A percentile compares a stretch with the other conserved stretches of the same genome.
Conservation (phyloP, 2,888 invertebrate species). For the Leptogaster cylindrica region DNA sequence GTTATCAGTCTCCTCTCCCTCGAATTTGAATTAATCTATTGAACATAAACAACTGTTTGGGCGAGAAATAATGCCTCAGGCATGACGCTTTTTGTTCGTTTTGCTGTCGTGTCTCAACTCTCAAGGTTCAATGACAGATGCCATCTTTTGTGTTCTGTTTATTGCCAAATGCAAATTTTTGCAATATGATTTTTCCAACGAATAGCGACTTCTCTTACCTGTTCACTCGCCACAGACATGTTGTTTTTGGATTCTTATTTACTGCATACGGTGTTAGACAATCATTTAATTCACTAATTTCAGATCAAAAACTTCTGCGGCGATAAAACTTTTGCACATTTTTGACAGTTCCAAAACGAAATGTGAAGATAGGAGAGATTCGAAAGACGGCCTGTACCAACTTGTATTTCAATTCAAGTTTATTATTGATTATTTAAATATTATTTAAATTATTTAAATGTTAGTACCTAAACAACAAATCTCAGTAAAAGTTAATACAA, state of each 20-base stretch:
- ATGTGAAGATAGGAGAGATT: background rate
- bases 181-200: background rate
- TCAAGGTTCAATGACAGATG: slow-evolving; percentile 40
- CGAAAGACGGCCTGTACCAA: background rate
- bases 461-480: too few species aligned
- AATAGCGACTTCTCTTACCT: slow-evolving; percentile 9
- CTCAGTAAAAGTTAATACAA: too few species aligned
- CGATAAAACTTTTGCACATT: slow-evolving; percentile 25
- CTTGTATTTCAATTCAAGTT: background rate
- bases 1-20: background rate
- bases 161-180: slow-evolving; percentile 31
- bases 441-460: too few species aligned
- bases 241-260: slow-evolving; percentile 8
- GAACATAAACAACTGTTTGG: background rate
- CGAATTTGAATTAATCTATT: background rate
- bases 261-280: slow-evolving; percentile 12
- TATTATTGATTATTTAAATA: background rate
- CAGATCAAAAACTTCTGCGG: slow-evolving; percentile 8
- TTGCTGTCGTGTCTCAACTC: background rate
- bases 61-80: background rate
- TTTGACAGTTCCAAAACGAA: slow-evolving; percentile 8
- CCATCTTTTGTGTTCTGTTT: slow-evolving; percentile 40
- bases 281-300: slow-evolving; percentile 19
- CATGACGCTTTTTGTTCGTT: background rate
- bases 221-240: slow-evolving; percentile 33